These are phyloP conservation scores for Kryphioiulus occultus DNA, from an alignment of 2,888 invertebrate genomes.

Conservation along the genomic window DNA sequence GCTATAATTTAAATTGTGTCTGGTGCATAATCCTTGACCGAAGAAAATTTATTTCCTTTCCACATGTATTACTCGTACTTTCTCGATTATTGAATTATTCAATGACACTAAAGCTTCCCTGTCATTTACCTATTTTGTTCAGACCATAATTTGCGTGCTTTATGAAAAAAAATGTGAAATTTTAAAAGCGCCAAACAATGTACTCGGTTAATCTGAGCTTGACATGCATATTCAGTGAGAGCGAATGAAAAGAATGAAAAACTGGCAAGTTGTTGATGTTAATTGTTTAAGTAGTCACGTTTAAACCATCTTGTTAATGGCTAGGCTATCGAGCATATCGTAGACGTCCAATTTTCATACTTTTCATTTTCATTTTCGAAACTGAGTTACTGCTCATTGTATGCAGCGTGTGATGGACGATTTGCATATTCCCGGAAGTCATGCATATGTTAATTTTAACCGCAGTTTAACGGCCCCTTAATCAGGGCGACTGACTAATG, in stretches of 20 bases:
- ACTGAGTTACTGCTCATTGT: neutral
- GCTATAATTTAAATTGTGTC: too few species aligned
- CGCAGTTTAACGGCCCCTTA: neutral
- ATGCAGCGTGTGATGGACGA: neutral
- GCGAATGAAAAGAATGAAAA: too few species aligned
- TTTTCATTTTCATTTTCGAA: neutral
- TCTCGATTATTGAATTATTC: too few species aligned
- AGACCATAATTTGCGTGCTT: neutral
- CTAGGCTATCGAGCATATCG: neutral
- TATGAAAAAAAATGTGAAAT: neutral
- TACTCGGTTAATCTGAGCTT: neutral
- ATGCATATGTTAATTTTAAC: neutral
- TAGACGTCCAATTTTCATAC: neutral
- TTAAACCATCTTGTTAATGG: neutral
- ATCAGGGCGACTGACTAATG: neutral
- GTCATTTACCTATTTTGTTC: too few species aligned
- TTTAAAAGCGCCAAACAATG: neutral
- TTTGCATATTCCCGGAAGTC: conserved; percentile 12
- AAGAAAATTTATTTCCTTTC: too few species aligned
- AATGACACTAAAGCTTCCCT: too few species aligned
- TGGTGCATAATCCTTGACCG: too few species aligned
- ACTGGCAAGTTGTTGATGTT: neutral
- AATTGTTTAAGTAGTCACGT: conserved; percentile 35
- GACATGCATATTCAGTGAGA: neutral
- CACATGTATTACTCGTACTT: too few species aligned